Evolutionary conservation across 2,113 vertebrate species (phyloP), one percentile per base, ranked within the genome.

Genomic region (Desmodus rotundus): DNA sequence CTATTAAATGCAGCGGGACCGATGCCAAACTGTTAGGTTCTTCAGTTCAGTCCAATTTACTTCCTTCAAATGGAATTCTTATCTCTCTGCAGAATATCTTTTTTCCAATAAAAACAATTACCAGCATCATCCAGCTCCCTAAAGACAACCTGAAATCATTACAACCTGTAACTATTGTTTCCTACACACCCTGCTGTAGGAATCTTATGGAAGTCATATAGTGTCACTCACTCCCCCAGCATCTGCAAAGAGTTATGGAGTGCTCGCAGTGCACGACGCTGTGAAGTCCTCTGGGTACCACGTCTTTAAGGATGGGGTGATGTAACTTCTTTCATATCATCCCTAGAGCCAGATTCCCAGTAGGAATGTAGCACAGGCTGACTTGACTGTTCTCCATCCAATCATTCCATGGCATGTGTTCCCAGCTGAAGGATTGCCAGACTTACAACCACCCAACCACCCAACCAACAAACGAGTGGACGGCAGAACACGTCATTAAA

Each of bases 61-160:
- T 72, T 61, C 12, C 36, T 54, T 65, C 65, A 31, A 73, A 63
- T 87, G 65, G 54, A 81, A 87, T 73, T 95, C 89, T 36, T 38
- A 65, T 54, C 17, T 94, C 58, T 73, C 54, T 65, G 45, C 7
- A 80, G 36, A 41, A 43, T 70, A 58, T 61, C 36, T 73, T 36
- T 61, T 33, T 2, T 9, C 17, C 16, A 52, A 41, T 50, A 41
- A 78, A 78, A 94, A 54, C 82, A 45, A 33, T 43, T 17, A 65
- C 9, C 17, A 68, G 3, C 31, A 16, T 54, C 22, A 63, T 63
- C 41, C 20, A 61, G 16, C 17, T 63, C 63, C 52, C 43, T 36
- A 22, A 65, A 14, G 73, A 91, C 22, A 72, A 38, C 45, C 45
- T 36, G 82, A 36, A 86, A 65, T 80, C 54, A 72, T 15, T 45